Evolutionary conservation across 2,888 invertebrate genomes (phyloP).

Genomic region (Dicyrtoma fusca): DNA sequence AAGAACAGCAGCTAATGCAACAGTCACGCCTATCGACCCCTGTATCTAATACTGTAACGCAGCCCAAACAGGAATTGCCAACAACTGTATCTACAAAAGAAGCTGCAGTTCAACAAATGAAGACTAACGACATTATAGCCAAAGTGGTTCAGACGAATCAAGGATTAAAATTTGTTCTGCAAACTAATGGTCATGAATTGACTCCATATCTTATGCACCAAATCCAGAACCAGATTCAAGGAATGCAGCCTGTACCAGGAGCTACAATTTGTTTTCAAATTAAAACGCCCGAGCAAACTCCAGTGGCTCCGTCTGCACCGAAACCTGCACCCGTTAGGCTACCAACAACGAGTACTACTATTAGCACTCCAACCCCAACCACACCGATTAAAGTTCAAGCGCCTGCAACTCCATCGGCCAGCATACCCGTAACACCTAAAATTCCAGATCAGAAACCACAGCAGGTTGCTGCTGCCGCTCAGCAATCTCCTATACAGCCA

Average conservation of each 20-base stretch:
- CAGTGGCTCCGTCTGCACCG: not conserved
- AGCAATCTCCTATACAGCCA: conserved; percentile 7
- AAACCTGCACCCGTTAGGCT: not conserved
- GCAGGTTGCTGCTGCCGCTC: not conserved
- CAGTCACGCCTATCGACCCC: not conserved
- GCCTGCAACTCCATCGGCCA: not conserved
- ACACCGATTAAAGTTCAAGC: not conserved
- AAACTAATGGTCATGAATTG: conserved; percentile 78
- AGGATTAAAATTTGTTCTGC: conserved; percentile 82
- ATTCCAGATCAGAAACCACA: not conserved
- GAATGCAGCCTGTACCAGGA: conserved; percentile 58
- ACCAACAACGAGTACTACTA: not conserved
- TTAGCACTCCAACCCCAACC: not conserved
- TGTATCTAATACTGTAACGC: too few species aligned
- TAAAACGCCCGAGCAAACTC: conserved; percentile 15
- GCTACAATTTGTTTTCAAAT: conserved; percentile 33
- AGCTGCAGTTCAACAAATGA: conserved; percentile 4
- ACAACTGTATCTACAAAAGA: conserved; percentile 43
- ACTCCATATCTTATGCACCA: conserved; percentile 66
- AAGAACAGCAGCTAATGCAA: conserved; percentile 25
- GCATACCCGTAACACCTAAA: not conserved
- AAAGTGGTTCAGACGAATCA: conserved; percentile 78
- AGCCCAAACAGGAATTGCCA: not conserved
- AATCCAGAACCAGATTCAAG: conserved; percentile 89
- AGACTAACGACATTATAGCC: conserved; percentile 48